These are phyloP conservation scores for Harpagoxenus sublaevis DNA, from an alignment of 2,888 invertebrate species.

Conservation along the genomic window DNA sequence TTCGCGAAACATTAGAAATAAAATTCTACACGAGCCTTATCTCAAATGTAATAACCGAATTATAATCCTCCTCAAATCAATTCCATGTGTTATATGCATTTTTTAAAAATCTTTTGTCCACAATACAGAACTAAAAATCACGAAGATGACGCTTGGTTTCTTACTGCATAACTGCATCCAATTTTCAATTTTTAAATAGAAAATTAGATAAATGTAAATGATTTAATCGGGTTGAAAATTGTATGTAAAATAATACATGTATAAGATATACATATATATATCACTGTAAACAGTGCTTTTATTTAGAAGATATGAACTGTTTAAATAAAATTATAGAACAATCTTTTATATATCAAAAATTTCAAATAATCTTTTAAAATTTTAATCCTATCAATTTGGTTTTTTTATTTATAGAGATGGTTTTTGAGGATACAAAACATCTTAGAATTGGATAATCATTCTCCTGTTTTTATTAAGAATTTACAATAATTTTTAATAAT, in stretches of 20 bases:
- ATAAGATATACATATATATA: no score
- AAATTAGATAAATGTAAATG: background rate
- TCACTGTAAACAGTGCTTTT: background rate
- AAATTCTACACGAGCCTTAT: no score
- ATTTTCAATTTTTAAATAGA: background rate
- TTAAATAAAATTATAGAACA: background rate
- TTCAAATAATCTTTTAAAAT: background rate
- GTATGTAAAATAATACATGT: background rate
- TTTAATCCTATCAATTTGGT: background rate
- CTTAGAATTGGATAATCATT: background rate
- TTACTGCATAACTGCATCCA: no score
- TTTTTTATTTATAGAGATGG: background rate
- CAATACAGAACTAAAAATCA: no score
- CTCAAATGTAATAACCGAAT: no score
- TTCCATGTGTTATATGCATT: no score
- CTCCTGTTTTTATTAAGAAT: background rate
- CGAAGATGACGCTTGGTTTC: no score
- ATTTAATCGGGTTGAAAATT: background rate
- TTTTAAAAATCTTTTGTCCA: no score
- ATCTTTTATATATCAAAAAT: background rate
- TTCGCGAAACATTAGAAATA: no score
- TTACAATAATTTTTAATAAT: background rate
- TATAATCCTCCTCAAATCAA: no score
- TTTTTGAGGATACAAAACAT: background rate
- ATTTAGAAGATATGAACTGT: background rate